Evolutionary conservation across 1,140 invertebrate species (phyloP), one percentile per base, ranked within the genome.

Genomic region (Pogonomyrmex barbatus): DNA sequence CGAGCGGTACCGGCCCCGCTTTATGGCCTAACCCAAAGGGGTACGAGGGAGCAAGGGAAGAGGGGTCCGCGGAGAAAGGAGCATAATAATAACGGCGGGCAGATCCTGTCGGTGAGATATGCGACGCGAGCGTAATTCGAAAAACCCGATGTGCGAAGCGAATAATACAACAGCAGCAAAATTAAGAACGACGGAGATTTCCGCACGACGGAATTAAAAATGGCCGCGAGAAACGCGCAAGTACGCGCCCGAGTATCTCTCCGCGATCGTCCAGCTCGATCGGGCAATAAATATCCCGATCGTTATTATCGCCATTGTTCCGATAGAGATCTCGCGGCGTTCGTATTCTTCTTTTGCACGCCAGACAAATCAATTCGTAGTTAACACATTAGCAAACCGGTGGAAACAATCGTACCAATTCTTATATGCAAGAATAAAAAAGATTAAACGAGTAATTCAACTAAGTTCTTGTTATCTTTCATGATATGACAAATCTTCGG

Each of bases 81-180:
- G 78, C 71, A 79, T 83, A 87, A 87, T 87, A 89, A 89, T 78
- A 87, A 90, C 62, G 56, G 70, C 58, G 54, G 45, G 58, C 62
- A 77, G 88, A 90, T 90, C 78, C 78, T 62, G 33, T n/a, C 68
- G 58, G 71, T 50, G 81, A 85, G 85, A 90, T 90, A 88, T 86
- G 86, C 52, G 71, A 68, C 62, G 83, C 83, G 87, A 87, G 45
- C 47, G 65, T 83, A 86, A 86, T 86, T 71, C 85, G 67, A 86
- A 90, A 90, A 88, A 76, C 85, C 68, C 89, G 89, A 90, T 88
- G 77, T 82, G 63, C 56, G 54, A 24, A 62, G 77, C 62, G 77
- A 79, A 42, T 52, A 65, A 77, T 71, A 36, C 75, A 52, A 47
- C 73, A 39, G 65, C 62, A 86, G 77, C 77, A 33, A 67, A 73